A percentile compares a stretch with the other conserved stretches of the same genome.
Conservation (phyloP, 2,888 invertebrate genomes). For the Congeria kusceri region DNA sequence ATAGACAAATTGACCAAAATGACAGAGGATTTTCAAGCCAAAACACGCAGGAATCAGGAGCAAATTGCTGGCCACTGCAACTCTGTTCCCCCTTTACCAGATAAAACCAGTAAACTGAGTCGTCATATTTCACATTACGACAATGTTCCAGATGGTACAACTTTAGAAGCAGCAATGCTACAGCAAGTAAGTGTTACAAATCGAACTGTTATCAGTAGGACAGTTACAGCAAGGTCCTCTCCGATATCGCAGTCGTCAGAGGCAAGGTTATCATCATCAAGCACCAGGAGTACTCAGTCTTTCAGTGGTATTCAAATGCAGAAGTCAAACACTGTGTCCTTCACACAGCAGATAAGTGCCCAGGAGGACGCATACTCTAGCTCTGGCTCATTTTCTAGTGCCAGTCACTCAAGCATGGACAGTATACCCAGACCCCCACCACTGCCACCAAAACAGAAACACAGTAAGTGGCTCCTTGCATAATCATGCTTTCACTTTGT, state of each 20-base stretch:
- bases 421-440: slow-evolving; percentile 89
- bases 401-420: slow-evolving; percentile 79
- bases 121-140: slow-evolving; percentile 90
- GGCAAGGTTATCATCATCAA: slow-evolving; percentile 71
- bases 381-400: slow-evolving; percentile 79
- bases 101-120: slow-evolving; percentile 88
- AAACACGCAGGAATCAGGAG: slow-evolving; percentile 49
- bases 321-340: slow-evolving; percentile 69
- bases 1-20: slow-evolving; percentile 78
- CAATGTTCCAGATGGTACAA: slow-evolving; percentile 86
- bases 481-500: no score
- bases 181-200: slow-evolving; percentile 50
- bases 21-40: slow-evolving; percentile 77
- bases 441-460: slow-evolving; percentile 95
- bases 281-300: slow-evolving; percentile 71
- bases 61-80: not conserved
- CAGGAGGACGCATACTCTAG: slow-evolving; percentile 81
- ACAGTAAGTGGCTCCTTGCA: slow-evolving; percentile 90
- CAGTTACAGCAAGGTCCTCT: slow-evolving; percentile 61
- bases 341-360: slow-evolving; percentile 74
- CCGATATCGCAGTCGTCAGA: slow-evolving; percentile 63
- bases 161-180: slow-evolving; percentile 45
- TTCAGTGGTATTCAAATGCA: slow-evolving; percentile 71
- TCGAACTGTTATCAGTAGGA: slow-evolving; percentile 65
- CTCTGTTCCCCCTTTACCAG: slow-evolving; percentile 88